Base-by-base conservation (phyloP, 2,797 vertebrate genomes). In the Arremon brunneinucha region DNA sequence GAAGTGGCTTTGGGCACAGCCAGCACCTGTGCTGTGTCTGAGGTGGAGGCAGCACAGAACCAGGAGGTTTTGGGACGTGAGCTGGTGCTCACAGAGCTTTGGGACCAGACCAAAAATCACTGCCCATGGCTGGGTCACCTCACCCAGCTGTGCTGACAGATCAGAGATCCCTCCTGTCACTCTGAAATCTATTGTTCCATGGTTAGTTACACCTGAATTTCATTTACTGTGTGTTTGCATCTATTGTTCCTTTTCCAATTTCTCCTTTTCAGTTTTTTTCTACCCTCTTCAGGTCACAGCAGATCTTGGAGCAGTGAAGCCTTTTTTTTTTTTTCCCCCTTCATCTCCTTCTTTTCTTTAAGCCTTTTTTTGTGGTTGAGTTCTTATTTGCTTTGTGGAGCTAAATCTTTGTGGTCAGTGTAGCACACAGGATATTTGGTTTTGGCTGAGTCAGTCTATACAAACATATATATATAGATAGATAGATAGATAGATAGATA, bases 241-340 rank as follows among this genome's bases (percentile, higher is more conserved):
- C 27, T 28, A 1, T 56, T 57, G 8, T 24, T 67, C 49, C 43
- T 85, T 70, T 52, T 18, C 49, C 47, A 81, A 2, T 44, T 46
- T 64, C 2, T 35, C 59, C 39, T 71, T 35, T 5, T 20, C 27
- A 57, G 24, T 2, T 65, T 74, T 81, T 82, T 7, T 6, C 3
- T 14, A 35, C 17, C 41, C 32, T 56, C 21, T 34, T 87, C 21
- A 32, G 22, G 11, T 60, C 9, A 11, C 17, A 70, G 7, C 11
- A 39, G 8, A 21, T 84, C 34, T 79, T 70, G 46, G 55, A 62
- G 8, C 11, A 46, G 24, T 18, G 30, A 68, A 75, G 1, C 20
- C 6, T 6, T 3, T 4, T 2, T 7, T 6, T 3, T 4, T 2
- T 1, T 2, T 21, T 43, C 9, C 3, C 4, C 4, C 3, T 5